These are phyloP conservation scores for Ormyrus rosae DNA, from an alignment of 2,888 invertebrate species.

Conservation along the genomic window DNA sequence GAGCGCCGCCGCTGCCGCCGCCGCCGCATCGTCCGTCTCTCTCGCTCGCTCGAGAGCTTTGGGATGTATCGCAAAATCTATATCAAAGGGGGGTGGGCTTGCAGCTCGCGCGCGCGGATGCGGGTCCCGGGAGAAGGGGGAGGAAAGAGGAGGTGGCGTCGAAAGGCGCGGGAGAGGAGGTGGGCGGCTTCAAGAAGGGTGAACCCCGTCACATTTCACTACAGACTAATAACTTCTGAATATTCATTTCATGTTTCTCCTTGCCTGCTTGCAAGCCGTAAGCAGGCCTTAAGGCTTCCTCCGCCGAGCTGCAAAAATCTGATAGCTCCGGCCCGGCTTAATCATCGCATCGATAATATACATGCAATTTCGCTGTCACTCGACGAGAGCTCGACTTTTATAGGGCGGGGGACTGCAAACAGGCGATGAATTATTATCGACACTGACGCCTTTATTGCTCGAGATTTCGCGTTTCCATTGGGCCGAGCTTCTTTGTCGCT, in stretches of 20 bases:
- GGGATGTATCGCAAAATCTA: constrained; percentile 75
- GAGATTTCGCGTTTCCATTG: constrained; percentile 58
- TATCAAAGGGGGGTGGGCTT: constrained; percentile 64
- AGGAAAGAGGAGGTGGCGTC: constrained; percentile 62
- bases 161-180: constrained; percentile 59
- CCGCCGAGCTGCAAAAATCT: constrained; percentile 63
- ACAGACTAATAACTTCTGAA: constrained; percentile 76
- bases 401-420: constrained; percentile 71
- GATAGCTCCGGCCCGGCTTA: constrained; percentile 23
- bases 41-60: constrained; percentile 65
- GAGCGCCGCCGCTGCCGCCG: background rate
- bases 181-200: constrained; percentile 71
- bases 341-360: constrained; percentile 33
- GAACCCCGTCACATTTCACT: constrained; percentile 76
- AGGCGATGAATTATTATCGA: constrained; percentile 76
- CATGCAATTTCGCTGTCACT: background rate
- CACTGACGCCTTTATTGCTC: constrained; percentile 73
- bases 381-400: constrained; percentile 47
- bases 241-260: constrained; percentile 76
- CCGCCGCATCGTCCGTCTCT: constrained; percentile 57
- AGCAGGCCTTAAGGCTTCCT: constrained; percentile 73
- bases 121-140: constrained; percentile 56
- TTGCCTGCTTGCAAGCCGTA: constrained; percentile 66
- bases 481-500: constrained; percentile 70
- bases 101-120: constrained; percentile 54